Evolutionary conservation across 2,797 vertebrate species (phyloP), one percentile per base, ranked within the genome.

Genomic region (Lates japonicus): DNA sequence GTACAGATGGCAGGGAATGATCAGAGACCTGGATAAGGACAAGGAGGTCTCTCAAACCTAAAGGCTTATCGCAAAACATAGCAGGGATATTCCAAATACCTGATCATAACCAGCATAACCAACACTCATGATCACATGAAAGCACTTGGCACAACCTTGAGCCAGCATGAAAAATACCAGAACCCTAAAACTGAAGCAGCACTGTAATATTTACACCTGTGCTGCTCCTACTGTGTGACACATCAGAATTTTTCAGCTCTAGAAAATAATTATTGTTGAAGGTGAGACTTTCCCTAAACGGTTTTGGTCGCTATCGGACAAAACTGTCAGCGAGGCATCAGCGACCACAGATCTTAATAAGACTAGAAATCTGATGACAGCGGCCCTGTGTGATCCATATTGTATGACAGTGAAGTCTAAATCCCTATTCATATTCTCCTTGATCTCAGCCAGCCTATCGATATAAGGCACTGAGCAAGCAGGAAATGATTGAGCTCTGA

Each of bases 401-500:
- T 39, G 39, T 39, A 78, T 74, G 70, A 84, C 70, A 67, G 60
- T 25, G 11, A 68, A 33, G 65, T 33, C 41, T 63, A 74, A 84
- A 79, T 81, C 60, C 70, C 22, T 68, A n/a, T 83, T 83, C 60
- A 82, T 81, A 74, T 81, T 80, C 79, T 41, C 41, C 74, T 46
- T 78, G 64, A 83, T 84, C 77, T 69, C 31, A 62, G 75, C 29
- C 60, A 55, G 62, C 52, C 37, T 73, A 81, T 87, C 37, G n/a
- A 82, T 81, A 71, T 70, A 51, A 81, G 70, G 74, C 77, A 68
- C 78, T 70, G 66, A 78, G 79, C 63, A 33, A 82, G 71, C 75
- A 72, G 79, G 70, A 82, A 83, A 74, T 83, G 87, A 90, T 65
- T 67, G 86, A 85, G 70, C 78, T 74, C 62, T 14, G 41, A 82